A percentile compares a stretch with the other conserved stretches of the same genome.
Evolutionary conservation across 2,888 invertebrate species (phyloP).

Genomic region (Glaucopsyche alexis): DNA sequence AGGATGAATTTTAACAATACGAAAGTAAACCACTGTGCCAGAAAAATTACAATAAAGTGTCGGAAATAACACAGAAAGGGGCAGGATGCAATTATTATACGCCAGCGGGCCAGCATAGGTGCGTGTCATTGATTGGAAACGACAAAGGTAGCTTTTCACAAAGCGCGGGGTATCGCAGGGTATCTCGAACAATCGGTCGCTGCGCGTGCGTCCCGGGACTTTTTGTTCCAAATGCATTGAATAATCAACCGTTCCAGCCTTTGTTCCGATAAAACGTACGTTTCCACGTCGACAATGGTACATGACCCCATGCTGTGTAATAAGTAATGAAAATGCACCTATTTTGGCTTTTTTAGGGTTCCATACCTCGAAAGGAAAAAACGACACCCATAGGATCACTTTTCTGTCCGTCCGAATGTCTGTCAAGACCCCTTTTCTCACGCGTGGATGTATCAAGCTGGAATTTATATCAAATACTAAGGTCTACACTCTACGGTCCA

Average conservation of each 20-base stretch:
- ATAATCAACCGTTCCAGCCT: conserved; percentile 71
- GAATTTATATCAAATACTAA: no score
- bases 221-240: conserved; percentile 69
- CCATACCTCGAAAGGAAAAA: no score
- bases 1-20: background rate
- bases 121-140: conserved; percentile 60
- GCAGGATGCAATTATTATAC: conserved; percentile 68
- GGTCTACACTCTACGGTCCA: no score
- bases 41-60: conserved; percentile 1
- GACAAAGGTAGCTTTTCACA: conserved; percentile 68
- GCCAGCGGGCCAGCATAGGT: conserved; percentile 55
- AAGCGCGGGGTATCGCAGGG: conserved; percentile 64
- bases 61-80: conserved; percentile 53
- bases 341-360: background rate
- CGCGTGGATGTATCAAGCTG: no score
- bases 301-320: conserved; percentile 43
- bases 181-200: conserved; percentile 74
- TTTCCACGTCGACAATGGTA: conserved; percentile 66
- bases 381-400: no score
- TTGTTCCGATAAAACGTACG: conserved; percentile 68
- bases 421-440: no score
- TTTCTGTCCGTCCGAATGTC: no score
- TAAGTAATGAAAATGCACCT: conserved; percentile 33
- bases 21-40: background rate
- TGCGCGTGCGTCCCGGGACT: conserved; percentile 68